A percentile compares a stretch with the other conserved stretches of the same genome.
Evolutionary conservation across 2,888 invertebrate genomes (phyloP).

Genomic region (Scaptomyza caliginosa): DNA sequence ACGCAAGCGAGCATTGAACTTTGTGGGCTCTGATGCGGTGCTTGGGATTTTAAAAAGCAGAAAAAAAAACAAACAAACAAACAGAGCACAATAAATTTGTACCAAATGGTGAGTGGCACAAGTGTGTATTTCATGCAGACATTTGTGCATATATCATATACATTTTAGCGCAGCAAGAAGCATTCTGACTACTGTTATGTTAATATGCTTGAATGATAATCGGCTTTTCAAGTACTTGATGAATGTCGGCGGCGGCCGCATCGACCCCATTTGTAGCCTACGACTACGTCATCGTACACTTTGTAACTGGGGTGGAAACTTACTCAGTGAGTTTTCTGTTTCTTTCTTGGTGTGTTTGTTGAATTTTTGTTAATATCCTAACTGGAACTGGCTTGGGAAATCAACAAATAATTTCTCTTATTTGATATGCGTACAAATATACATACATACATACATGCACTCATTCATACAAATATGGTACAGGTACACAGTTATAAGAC

Average conservation of each 20-base stretch:
- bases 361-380: neutral
- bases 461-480: neutral
- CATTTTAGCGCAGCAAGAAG: conserved; percentile 2
- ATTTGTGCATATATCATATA: neutral
- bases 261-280: conserved; percentile 15
- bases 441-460: no score
- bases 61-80: neutral
- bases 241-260: conserved; percentile 5
- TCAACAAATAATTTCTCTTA: conserved; percentile 6
- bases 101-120: conserved; percentile 1
- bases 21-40: conserved; percentile 15
- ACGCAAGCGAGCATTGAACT: conserved; percentile 30
- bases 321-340: neutral
- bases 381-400: neutral
- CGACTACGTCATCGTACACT: conserved; percentile 11
- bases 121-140: conserved; percentile 3
- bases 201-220: conserved; percentile 17
- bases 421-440: neutral
- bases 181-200: conserved; percentile 19
- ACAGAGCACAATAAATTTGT: neutral
- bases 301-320: neutral
- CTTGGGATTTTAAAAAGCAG: conserved; percentile 1
- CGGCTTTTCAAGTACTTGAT: conserved; percentile 16
- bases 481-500: neutral
- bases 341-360: neutral